Evolutionary conservation across 2,113 vertebrate species (phyloP).

Genomic region (Rhegmatorhina hoffmannsi): DNA sequence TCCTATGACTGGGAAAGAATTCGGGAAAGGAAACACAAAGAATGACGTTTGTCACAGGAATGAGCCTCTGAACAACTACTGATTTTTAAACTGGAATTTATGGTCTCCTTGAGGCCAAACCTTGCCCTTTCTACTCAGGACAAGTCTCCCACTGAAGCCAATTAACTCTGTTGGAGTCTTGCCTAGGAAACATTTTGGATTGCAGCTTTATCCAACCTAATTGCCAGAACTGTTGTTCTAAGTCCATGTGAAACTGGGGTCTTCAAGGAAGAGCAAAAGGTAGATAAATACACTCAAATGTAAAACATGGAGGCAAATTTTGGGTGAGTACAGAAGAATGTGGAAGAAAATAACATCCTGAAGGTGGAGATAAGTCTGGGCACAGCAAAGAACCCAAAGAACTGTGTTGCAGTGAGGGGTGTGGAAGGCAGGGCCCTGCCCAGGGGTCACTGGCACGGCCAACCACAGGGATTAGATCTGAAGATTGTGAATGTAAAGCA

Average conservation of each 20-base stretch:
- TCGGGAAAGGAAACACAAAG: neutral
- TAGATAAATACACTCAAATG: neutral
- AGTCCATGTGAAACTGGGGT: neutral
- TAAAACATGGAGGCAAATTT: neutral
- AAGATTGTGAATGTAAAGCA: neutral
- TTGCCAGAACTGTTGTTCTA: constrained; percentile 4
- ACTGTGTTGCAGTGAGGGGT: neutral
- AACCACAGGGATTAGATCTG: neutral
- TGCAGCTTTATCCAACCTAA: neutral
- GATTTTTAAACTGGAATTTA: constrained; percentile 46
- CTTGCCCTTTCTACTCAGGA: constrained; percentile 17
- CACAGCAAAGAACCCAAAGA: neutral
- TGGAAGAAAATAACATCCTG: neutral
- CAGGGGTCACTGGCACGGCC: neutral
- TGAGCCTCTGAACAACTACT: constrained; percentile 35
- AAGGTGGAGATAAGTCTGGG: neutral
- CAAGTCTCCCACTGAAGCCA: constrained; percentile 51
- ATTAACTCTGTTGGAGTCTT: constrained; percentile 27
- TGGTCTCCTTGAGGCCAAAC: neutral
- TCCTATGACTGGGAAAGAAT: constrained; percentile 12
- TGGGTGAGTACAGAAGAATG: neutral
- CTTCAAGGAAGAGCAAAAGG: neutral
- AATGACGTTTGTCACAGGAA: constrained; percentile 6
- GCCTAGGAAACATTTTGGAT: constrained; percentile 9
- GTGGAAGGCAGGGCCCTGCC: neutral